Conservation (phyloP, 1,140 invertebrate genomes). For the Chionoecetes opilio region DNA sequence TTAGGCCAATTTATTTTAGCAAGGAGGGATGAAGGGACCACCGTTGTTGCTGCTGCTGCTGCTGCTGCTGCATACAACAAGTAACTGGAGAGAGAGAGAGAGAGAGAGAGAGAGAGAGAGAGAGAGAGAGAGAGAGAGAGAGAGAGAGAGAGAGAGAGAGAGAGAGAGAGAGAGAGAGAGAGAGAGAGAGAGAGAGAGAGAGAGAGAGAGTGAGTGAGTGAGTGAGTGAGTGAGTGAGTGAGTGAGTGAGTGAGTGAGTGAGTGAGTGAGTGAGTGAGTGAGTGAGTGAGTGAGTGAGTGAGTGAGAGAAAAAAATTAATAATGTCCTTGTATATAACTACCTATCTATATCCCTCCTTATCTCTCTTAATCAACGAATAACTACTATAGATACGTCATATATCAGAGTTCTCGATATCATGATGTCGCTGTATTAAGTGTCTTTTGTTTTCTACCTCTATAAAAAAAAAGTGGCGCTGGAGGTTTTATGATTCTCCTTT, state of each 20-base stretch:
- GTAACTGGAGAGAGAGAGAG: not conserved
- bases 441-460: no score
- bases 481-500: no score
- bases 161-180: slow-evolving; percentile 8
- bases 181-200: not conserved
- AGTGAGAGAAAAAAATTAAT: not conserved
- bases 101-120: not conserved
- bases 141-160: slow-evolving; percentile 1
- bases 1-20: slow-evolving; percentile 30
- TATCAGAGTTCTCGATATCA: no score
- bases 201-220: not conserved
- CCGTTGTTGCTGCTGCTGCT: no score
- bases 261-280: not conserved
- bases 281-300: not conserved
- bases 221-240: not conserved
- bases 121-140: slow-evolving; percentile 14
- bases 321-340: no score
- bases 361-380: no score
- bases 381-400: no score
- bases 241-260: not conserved
- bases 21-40: slow-evolving; percentile 15
- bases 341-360: no score
- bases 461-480: no score
- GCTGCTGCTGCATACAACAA: not conserved
- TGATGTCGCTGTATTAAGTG: no score